Evolutionary conservation across 2,113 vertebrate genomes (phyloP), one percentile per base, ranked within the genome.

Genomic region (Barbus barbus): DNA sequence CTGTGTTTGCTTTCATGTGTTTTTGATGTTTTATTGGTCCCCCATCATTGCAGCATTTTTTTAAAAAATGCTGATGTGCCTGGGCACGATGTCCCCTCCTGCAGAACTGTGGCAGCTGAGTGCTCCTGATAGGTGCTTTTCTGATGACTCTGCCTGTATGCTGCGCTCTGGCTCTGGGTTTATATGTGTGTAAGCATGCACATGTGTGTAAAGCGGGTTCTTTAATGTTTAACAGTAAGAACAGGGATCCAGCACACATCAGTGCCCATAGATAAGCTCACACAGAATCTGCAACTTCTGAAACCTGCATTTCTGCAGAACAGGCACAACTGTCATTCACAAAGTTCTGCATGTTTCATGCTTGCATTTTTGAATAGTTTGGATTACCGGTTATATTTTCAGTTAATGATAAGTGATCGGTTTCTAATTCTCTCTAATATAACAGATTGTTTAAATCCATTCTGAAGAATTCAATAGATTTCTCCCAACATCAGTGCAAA

Each of bases 201-300:
- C 18, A 11, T 72, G 69, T 72, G 69, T 73, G 71, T 28, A 31
- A 26, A 51, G 72, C 3, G 14, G 16, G 41, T 75, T 28, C 73
- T 75, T 75, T 75, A 75, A 75, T 75, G 73, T 48, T 75, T 75
- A 75, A 75, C 48, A 48, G n/a, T 20, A 13, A 51, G 44, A 51
- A 28, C 26, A 20, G 73, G 0, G 14, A 18, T 69, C 65, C 28
- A 48, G 8, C 73, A 51, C 73, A 48, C 44, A 16, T 75, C 26
- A 26, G 38, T 44, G 69, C n/a, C n/a, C 38, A 31, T 51, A 9
- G n/a, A 24, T 74, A 44, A 44, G 65, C 65, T 2, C 65, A 36
- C 7, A 36, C 7, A 8, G 4, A 72, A 44, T 24, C 38, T 24
- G 69, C 31, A 36, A 28, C 18, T 16, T 8, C 18, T 1, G 31